phyloP scores from a whole-genome alignment of 2,888 invertebrate genomes.

The Parthenolecanium corni region DNA sequence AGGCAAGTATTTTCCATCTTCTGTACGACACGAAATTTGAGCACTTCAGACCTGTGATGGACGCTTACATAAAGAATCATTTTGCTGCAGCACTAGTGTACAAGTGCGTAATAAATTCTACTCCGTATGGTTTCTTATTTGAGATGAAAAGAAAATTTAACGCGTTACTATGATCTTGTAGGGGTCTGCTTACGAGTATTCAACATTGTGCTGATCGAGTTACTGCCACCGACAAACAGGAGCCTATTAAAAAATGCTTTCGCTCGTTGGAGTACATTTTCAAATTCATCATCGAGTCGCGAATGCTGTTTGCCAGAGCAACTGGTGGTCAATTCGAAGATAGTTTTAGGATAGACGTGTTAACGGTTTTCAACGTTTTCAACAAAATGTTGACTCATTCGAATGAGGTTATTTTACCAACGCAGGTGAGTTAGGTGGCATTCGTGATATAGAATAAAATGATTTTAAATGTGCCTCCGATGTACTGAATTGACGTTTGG shows the following conservation, averaged over 20 bases:
- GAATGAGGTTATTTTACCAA: conserved; percentile 61
- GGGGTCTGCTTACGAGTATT: conserved; percentile 75
- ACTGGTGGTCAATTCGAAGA: conserved; percentile 83
- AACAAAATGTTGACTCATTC: conserved; percentile 62
- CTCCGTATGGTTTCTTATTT: not conserved
- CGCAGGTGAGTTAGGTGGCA: conserved; percentile 52
- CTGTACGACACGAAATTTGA: conserved; percentile 84
- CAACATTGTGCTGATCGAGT: conserved; percentile 82
- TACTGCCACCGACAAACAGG: conserved; percentile 72
- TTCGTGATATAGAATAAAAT: not conserved
- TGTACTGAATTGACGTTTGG: not conserved
- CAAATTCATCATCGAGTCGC: conserved; percentile 80
- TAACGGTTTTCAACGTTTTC: conserved; percentile 65
- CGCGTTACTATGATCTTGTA: too few species aligned
- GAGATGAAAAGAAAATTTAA: too few species aligned
- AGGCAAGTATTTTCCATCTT: conserved; percentile 63
- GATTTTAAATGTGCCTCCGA: not conserved
- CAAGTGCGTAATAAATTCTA: conserved; percentile 50
- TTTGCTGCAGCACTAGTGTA: conserved; percentile 91
- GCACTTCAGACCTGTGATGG: conserved; percentile 86
- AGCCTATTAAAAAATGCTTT: conserved; percentile 80
- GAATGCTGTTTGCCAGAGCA: conserved; percentile 68
- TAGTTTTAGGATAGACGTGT: conserved; percentile 68
- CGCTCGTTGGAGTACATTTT: conserved; percentile 85
- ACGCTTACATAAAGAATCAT: conserved; percentile 85